These are phyloP conservation scores for Ectropis grisescens DNA, from an alignment of 1,140 invertebrate genomes.

Conservation along the genomic window DNA sequence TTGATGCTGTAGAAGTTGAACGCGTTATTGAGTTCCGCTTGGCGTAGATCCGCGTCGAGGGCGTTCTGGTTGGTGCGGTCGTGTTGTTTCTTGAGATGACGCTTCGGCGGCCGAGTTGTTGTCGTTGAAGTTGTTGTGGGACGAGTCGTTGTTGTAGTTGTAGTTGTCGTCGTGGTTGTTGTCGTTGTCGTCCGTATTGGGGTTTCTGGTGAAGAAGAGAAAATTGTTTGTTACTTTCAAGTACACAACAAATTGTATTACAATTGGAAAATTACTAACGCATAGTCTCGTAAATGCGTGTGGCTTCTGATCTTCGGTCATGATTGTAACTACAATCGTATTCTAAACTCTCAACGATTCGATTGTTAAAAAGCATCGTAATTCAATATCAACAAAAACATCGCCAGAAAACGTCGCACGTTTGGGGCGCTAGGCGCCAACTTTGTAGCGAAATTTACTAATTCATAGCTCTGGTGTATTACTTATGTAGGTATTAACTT, in stretches of 20 bases:
- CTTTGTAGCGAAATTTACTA: too few relatives aligned
- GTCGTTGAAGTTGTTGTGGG: conserved; percentile 26
- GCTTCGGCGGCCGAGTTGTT: conserved; percentile 43
- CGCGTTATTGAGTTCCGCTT: conserved; percentile 36
- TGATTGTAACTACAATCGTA: too few relatives aligned
- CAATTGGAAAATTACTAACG: too few relatives aligned
- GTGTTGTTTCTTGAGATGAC: conserved; percentile 40
- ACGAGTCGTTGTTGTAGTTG: conserved; percentile 34
- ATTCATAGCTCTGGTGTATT: too few relatives aligned
- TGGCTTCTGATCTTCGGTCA: too few relatives aligned
- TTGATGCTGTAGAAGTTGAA: conserved; percentile 44
- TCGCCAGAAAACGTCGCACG: too few relatives aligned
- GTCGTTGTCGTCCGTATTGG: conserved; percentile 53
- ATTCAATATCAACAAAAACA: too few relatives aligned
- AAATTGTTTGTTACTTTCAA: conserved; percentile 1
- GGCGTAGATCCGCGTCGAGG: conserved; percentile 34
- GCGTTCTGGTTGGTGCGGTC: conserved; percentile 39
- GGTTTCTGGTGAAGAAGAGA: conserved; percentile 49
- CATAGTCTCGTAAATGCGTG: too few relatives aligned
- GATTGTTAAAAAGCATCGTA: too few relatives aligned
- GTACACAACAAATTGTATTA: conserved; percentile 1
- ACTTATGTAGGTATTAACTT: too few relatives aligned
- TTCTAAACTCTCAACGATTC: too few relatives aligned
- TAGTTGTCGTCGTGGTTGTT: conserved; percentile 47
- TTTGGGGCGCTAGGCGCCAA: too few relatives aligned